A percentile compares a stretch with the other conserved stretches of the same genome.
Conservation (phyloP, 2,113 vertebrate genomes). For the Prunella fulvescens region DNA sequence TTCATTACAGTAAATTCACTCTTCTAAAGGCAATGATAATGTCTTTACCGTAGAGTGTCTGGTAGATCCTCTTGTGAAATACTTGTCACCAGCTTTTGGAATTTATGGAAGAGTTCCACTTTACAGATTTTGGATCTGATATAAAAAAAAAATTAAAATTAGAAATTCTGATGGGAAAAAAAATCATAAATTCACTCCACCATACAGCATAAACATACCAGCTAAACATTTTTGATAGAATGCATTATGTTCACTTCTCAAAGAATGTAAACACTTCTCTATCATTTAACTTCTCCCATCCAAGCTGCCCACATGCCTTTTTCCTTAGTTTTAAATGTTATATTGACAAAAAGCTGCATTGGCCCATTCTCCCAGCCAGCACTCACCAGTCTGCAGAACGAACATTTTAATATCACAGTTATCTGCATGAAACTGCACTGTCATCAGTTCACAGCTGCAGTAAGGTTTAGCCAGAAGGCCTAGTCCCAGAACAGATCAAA, state of each 20-base stretch:
- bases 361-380: background rate
- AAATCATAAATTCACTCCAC: background rate
- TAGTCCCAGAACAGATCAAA: background rate
- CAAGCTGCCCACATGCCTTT: background rate
- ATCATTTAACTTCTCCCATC: background rate
- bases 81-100: conserved; percentile 79
- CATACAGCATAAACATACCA: background rate
- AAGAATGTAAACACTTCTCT: background rate
- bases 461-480: background rate
- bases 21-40: background rate
- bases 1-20: background rate
- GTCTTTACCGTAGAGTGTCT: conserved; percentile 82
- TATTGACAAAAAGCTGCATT: background rate
- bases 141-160: background rate
- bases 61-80: conserved; percentile 77
- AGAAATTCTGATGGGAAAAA: background rate
- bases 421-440: background rate
- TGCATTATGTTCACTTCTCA: background rate
- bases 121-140: conserved; percentile 90
- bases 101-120: conserved; percentile 85
- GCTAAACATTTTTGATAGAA: background rate
- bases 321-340: background rate
- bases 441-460: background rate
- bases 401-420: background rate
- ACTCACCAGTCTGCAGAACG: background rate